phyloP scores from a whole-genome alignment of 1,140 invertebrate genomes.

The Pseudomyrmex concolor region DNA sequence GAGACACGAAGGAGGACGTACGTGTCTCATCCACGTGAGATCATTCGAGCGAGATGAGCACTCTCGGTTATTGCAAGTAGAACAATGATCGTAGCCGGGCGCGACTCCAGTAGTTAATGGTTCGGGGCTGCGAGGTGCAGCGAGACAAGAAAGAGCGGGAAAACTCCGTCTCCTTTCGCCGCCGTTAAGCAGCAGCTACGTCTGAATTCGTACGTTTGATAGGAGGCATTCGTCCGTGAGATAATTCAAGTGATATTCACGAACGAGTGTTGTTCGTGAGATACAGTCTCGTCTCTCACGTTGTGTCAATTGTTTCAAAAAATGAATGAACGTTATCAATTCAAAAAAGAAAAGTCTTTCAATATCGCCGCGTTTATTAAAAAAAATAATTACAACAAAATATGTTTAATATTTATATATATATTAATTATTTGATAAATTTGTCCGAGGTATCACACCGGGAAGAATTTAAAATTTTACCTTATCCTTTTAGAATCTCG shows the following conservation, averaged over 20 bases:
- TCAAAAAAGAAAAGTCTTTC: no score
- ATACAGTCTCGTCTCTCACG: neutral
- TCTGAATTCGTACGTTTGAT: constrained; percentile 16
- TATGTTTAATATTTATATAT: no score
- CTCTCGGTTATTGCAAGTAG: constrained; percentile 70
- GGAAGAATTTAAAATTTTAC: no score
- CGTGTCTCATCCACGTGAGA: constrained; percentile 29
- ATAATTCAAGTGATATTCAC: constrained; percentile 34
- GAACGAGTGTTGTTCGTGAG: constrained; percentile 3
- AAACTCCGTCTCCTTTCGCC: constrained; percentile 39
- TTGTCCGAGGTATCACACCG: no score
- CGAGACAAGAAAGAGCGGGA: constrained; percentile 25
- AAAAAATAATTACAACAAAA: no score
- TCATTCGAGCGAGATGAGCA: constrained; percentile 66
- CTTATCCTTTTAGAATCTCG: no score
- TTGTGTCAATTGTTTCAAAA: no score
- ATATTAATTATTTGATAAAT: no score
- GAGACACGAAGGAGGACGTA: constrained; percentile 19
- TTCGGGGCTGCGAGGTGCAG: constrained; percentile 44
- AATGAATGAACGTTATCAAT: no score
- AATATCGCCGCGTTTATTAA: no score
- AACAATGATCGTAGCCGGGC: constrained; percentile 63
- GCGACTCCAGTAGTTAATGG: constrained; percentile 42
- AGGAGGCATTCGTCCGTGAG: constrained; percentile 3
- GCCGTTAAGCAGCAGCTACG: neutral